These are phyloP conservation scores for Nanger granti DNA, from an alignment of 2,113 vertebrate species.

Conservation along the genomic window DNA sequence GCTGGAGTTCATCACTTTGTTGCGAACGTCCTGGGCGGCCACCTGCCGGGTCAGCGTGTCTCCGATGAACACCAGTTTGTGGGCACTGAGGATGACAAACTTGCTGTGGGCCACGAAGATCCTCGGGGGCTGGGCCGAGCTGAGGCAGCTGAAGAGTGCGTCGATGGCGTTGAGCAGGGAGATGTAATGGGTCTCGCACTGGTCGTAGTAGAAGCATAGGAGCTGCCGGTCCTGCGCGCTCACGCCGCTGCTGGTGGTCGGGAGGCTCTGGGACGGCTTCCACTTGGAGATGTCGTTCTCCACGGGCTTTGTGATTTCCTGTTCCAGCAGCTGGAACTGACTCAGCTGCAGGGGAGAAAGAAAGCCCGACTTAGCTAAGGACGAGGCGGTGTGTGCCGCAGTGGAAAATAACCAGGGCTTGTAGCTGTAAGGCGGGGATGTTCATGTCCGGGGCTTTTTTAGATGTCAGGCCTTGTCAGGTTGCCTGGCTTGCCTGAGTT, in stretches of 20 bases:
- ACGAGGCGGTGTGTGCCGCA: background rate
- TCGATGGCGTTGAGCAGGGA: conserved; percentile 93
- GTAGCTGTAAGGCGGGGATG: background rate
- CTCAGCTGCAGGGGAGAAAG: conserved; percentile 82
- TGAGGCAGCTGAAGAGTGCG: conserved; percentile 91
- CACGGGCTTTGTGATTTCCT: conserved; percentile 93
- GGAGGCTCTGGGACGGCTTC: conserved; percentile 83
- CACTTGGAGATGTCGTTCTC: conserved; percentile 95
- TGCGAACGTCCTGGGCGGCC: conserved; percentile 84
- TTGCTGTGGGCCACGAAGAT: conserved; percentile 98
- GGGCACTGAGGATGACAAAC: conserved; percentile 95
- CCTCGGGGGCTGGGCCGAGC: conserved; percentile 88
- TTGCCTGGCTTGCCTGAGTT: background rate
- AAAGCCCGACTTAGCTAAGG: background rate
- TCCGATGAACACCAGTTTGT: conserved; percentile 98
- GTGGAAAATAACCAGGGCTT: background rate
- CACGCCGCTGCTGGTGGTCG: conserved; percentile 63
- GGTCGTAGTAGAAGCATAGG: conserved; percentile 92
- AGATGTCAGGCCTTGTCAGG: background rate
- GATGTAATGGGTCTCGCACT: conserved; percentile 92
- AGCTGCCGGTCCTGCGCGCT: conserved; percentile 86
- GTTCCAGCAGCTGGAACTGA: conserved; percentile 94
- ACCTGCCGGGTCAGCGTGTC: conserved; percentile 92
- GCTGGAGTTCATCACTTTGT: conserved; percentile 92
- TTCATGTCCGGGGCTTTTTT: background rate